These are phyloP conservation scores for Choreutis nemorana DNA, from an alignment of 2,888 invertebrate genomes.

Conservation along the genomic window DNA sequence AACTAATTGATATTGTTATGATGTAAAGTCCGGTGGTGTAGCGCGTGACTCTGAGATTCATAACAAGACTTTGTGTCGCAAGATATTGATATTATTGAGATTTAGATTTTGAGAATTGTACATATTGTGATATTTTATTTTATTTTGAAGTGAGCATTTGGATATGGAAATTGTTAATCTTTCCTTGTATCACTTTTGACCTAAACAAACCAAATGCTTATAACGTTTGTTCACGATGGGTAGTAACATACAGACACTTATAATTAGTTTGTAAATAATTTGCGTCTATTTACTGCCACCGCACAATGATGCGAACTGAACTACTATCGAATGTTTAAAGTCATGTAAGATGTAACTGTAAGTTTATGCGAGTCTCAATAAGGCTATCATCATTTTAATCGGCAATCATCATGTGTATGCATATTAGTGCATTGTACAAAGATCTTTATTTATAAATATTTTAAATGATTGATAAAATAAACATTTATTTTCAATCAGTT, in stretches of 20 bases:
- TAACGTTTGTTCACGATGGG: no score
- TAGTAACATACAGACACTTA: no score
- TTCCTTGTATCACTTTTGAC: no score
- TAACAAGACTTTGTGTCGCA: slow-evolving; percentile 15
- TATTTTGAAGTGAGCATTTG: slow-evolving; percentile 49
- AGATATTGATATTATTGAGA: slow-evolving; percentile 40
- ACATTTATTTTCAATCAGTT: slow-evolving; percentile 56
- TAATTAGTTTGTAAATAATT: no score
- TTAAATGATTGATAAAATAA: slow-evolving; percentile 63
- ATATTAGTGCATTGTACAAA: slow-evolving; percentile 59
- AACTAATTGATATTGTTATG: slow-evolving; percentile 6
- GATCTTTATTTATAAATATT: slow-evolving; percentile 62
- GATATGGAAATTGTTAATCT: no score
- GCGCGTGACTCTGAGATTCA: slow-evolving; percentile 12
- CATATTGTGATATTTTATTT: slow-evolving; percentile 66
- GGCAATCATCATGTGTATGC: slow-evolving; percentile 39
- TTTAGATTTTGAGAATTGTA: slow-evolving; percentile 49
- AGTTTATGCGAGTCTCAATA: slow-evolving; percentile 36
- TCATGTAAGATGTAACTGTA: no score
- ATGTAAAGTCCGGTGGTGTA: slow-evolving; percentile 4
- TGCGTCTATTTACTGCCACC: not conserved
- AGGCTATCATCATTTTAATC: slow-evolving; percentile 28
- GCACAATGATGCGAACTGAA: not conserved
- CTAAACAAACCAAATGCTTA: no score
- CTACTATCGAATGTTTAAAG: slow-evolving; percentile 15